Conservation (phyloP, 2,113 vertebrate genomes). For the Dromaius novaehollandiae region DNA sequence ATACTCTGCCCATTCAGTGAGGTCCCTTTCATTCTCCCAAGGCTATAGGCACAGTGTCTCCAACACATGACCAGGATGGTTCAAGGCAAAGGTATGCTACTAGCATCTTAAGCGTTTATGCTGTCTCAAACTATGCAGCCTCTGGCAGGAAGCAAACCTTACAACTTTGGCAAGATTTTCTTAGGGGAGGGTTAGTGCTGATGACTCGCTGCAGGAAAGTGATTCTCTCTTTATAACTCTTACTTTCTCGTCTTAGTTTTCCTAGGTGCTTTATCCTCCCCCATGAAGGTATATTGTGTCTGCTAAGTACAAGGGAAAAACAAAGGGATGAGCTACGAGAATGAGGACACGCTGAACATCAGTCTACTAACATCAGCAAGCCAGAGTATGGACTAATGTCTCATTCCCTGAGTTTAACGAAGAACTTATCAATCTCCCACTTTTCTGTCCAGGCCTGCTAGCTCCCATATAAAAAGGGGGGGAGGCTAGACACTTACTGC, state of each 20-base stretch:
- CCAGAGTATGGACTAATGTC: neutral
- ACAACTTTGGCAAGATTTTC: neutral
- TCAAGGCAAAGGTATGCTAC: neutral
- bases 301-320: neutral
- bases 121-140: neutral
- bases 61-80: neutral
- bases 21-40: neutral
- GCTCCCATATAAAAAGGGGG: neutral
- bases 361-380: neutral
- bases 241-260: neutral
- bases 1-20: neutral
- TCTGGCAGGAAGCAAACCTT: neutral
- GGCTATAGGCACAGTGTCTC: neutral
- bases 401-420: neutral
- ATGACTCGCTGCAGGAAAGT: neutral
- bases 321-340: neutral
- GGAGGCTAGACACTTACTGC: neutral
- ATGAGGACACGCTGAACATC: fast-evolving
- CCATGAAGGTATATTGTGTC: neutral
- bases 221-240: neutral
- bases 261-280: neutral
- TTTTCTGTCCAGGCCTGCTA: neutral
- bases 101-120: neutral
- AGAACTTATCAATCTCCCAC: neutral
- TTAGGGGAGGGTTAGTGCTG: neutral